phyloP scores from a whole-genome alignment of 1,140 invertebrate species.

The Drosophila miranda region DNA sequence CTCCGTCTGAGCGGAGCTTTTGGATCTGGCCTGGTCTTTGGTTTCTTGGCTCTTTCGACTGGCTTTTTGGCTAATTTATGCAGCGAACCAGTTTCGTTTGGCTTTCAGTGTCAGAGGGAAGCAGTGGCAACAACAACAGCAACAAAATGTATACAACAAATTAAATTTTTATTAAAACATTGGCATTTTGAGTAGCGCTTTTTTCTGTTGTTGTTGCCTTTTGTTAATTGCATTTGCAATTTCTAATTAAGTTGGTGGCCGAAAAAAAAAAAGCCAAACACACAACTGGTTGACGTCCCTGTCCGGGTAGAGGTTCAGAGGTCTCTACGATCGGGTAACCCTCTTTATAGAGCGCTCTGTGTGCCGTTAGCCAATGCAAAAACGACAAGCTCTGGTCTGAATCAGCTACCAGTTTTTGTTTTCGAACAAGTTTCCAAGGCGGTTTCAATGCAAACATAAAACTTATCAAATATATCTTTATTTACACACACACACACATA shows the following conservation, averaged over 20 bases:
- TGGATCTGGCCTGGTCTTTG: neutral
- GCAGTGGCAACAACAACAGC: constrained; percentile 8
- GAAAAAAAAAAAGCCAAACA: constrained; percentile 32
- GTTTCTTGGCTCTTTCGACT: constrained; percentile 51
- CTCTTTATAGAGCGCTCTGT: constrained; percentile 9
- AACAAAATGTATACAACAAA: constrained; percentile 35
- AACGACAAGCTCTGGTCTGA: constrained; percentile 68
- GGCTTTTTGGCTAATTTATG: constrained; percentile 69
- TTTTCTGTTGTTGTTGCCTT: constrained; percentile 22
- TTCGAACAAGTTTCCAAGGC: constrained; percentile 61
- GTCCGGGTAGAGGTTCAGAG: constrained; percentile 19
- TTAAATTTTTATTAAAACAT: constrained; percentile 62
- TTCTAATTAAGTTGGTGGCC: constrained; percentile 69
- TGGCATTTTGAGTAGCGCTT: constrained; percentile 37
- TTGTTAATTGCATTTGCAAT: constrained; percentile 77
- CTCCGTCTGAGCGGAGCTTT: neutral
- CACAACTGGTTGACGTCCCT: constrained; percentile 42
- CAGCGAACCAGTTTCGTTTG: constrained; percentile 75
- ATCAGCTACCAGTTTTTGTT: constrained; percentile 59
- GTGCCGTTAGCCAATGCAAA: constrained; percentile 77
- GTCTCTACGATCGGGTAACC: constrained; percentile 11
- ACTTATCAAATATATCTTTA: constrained; percentile 65
- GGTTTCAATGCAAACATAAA: constrained; percentile 47
- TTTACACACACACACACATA: constrained; percentile 46
- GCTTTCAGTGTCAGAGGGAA: constrained; percentile 46